Conservation (phyloP, 2,888 invertebrate species). For the Eupithecia exiguata region DNA sequence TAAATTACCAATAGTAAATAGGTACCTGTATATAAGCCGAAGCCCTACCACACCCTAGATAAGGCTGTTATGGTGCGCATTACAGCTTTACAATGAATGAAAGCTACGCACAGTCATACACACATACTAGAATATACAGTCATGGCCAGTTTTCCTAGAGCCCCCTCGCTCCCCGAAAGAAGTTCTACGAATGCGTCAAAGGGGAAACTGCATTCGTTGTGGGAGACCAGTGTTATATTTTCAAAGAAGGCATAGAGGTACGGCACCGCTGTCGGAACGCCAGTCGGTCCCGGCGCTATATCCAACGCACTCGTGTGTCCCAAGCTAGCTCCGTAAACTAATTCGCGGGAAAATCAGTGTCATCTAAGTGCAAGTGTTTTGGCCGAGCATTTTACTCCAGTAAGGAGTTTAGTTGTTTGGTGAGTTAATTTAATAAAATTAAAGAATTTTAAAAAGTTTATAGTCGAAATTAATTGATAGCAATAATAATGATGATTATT, state of each 20-base stretch:
- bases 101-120: conserved; percentile 62
- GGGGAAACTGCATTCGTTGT: conserved; percentile 48
- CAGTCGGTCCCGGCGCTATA: conserved; percentile 70
- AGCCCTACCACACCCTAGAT: conserved; percentile 32
- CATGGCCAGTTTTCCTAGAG: conserved; percentile 54
- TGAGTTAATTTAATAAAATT: conserved; percentile 23
- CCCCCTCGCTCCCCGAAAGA: conserved; percentile 48
- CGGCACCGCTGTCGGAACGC: conserved; percentile 53
- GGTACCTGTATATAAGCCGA: conserved; percentile 38
- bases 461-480: not conserved
- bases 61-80: conserved; percentile 34
- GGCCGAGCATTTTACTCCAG: conserved; percentile 43
- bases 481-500: not conserved
- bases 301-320: conserved; percentile 64
- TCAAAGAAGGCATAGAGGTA: conserved; percentile 72
- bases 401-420: conserved; percentile 34
- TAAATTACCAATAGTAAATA: conserved; percentile 27
- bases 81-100: conserved; percentile 58
- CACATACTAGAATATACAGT: conserved; percentile 8
- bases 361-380: conserved; percentile 49
- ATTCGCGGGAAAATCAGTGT: conserved; percentile 50
- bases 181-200: conserved; percentile 45
- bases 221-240: conserved; percentile 55
- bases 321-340: conserved; percentile 52
- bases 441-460: not conserved